These are phyloP conservation scores for Clinocottus analis DNA, from an alignment of 2,113 vertebrate genomes.

Conservation along the genomic window DNA sequence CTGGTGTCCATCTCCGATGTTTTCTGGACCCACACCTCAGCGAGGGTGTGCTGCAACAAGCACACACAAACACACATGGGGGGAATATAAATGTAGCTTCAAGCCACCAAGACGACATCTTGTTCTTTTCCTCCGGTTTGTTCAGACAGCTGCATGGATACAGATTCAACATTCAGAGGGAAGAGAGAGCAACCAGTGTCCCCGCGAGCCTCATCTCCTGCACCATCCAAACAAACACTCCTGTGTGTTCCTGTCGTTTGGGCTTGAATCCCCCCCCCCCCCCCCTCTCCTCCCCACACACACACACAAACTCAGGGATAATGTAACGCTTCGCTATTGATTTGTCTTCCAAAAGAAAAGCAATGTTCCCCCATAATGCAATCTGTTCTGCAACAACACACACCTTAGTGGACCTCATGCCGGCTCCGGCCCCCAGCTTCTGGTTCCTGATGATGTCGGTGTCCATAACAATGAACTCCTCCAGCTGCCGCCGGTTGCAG, in stretches of 20 bases:
- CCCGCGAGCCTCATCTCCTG: conserved; percentile 11
- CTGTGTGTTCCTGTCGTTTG: conserved; percentile 19
- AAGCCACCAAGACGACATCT: conserved; percentile 2
- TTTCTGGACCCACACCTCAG: conserved; percentile 97
- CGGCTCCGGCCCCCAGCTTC: conserved; percentile 89
- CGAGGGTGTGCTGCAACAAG: conserved; percentile 89
- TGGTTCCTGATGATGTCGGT: conserved; percentile 84
- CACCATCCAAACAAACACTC: conserved; percentile 29
- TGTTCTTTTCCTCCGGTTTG: conserved; percentile 1
- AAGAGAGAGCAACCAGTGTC: background rate
- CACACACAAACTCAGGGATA: conserved; percentile 51
- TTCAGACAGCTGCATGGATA: conserved; percentile 31
- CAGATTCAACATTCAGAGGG: conserved; percentile 24
- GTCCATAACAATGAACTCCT: conserved; percentile 97
- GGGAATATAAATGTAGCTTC: conserved; percentile 11
- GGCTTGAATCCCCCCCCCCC: no score
- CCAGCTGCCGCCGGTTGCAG: conserved; percentile 90
- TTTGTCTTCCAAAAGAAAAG: conserved; percentile 60
- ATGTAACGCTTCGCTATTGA: conserved; percentile 67
- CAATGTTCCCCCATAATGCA: conserved; percentile 58
- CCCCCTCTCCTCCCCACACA: no score
- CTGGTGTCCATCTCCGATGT: conserved; percentile 93
- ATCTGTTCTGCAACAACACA: conserved; percentile 44
- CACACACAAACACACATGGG: conserved; percentile 51
- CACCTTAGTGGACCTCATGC: conserved; percentile 90